Conservation (phyloP, 1,140 invertebrate species). For the Papilio polytes region DNA sequence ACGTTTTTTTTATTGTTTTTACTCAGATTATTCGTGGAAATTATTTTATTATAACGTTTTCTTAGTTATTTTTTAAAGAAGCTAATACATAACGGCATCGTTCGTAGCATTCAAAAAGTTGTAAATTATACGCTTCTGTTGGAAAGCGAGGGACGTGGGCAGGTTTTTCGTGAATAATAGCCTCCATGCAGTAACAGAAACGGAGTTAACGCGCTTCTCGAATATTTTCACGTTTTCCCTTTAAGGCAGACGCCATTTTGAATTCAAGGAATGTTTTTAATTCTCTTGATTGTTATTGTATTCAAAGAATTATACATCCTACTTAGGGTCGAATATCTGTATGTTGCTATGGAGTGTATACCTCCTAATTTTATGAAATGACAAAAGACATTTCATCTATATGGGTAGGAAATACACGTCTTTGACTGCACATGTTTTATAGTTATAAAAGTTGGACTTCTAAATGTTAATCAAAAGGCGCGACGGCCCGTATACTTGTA, state of each 20-base stretch:
- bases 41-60: neutral
- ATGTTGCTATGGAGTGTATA: too few relatives aligned
- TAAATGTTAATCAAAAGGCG: conserved; percentile 49
- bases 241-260: conserved; percentile 4
- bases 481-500: conserved; percentile 41
- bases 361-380: too few relatives aligned
- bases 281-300: conserved; percentile 41
- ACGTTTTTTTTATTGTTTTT: neutral
- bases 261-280: conserved; percentile 42
- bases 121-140: conserved; percentile 48
- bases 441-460: neutral
- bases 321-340: neutral
- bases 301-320: neutral
- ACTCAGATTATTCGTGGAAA: neutral
- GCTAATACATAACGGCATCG: conserved; percentile 44
- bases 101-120: conserved; percentile 57
- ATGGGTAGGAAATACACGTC: neutral
- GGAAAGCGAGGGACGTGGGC: conserved; percentile 45
- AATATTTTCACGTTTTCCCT: conserved; percentile 44
- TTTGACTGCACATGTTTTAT: neutral
- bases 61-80: neutral
- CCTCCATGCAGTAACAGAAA: conserved; percentile 44
- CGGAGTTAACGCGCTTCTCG: conserved; percentile 46
- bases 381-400: too few relatives aligned
- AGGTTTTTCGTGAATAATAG: conserved; percentile 55